Evolutionary conservation across 2,113 vertebrate genomes (phyloP).

Genomic region (Conger conger): DNA sequence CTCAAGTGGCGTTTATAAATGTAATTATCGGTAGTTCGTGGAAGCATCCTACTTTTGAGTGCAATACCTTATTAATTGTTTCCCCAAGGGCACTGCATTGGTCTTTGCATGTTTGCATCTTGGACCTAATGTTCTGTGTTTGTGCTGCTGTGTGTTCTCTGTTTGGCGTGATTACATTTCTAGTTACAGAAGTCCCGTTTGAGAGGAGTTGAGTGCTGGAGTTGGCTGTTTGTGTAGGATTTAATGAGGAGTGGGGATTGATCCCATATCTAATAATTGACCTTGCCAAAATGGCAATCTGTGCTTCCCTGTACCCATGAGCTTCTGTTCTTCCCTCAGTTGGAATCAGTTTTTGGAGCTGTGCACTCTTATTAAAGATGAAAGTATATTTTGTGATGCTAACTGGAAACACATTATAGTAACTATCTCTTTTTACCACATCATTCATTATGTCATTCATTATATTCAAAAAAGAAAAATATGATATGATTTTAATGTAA

Average conservation of each 20-base stretch:
- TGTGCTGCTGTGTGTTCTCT: not conserved
- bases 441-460: not conserved
- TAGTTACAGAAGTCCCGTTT: not conserved
- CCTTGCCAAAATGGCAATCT: constrained; percentile 21
- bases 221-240: not conserved
- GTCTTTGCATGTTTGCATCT: not conserved
- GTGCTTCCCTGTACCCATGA: constrained; percentile 7
- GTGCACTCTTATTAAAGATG: not conserved
- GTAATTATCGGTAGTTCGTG: not conserved
- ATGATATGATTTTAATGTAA: not conserved
- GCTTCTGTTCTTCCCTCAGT: not conserved
- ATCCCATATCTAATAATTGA: constrained; percentile 16
- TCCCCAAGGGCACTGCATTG: not conserved
- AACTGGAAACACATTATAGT: not conserved
- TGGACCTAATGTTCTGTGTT: not conserved
- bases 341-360: not conserved
- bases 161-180: constrained; percentile 4
- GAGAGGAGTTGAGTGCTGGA: not conserved
- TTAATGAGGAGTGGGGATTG: constrained; percentile 18
- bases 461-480: not conserved
- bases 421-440: not conserved
- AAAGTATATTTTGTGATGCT: not conserved
- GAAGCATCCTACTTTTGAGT: not conserved
- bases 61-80: not conserved
- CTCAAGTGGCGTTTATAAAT: not conserved